These are phyloP conservation scores for Anser brachyrhynchus DNA, from an alignment of 2,113 vertebrate genomes.

Conservation along the genomic window DNA sequence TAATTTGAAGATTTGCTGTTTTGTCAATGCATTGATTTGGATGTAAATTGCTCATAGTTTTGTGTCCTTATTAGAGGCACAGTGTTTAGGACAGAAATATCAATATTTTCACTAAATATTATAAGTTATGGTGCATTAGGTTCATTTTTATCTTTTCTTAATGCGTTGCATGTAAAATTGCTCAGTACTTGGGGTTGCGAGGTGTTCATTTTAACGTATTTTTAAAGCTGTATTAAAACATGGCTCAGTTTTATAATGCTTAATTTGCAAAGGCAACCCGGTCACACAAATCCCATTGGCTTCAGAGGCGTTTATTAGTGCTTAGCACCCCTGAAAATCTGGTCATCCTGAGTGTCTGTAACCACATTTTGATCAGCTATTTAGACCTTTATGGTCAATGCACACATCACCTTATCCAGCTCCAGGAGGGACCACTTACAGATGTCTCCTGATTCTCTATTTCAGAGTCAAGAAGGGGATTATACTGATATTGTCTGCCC, in stretches of 20 bases:
- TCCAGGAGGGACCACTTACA: background rate
- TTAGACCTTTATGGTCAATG: background rate
- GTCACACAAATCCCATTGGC: background rate
- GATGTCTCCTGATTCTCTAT: background rate
- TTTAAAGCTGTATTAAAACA: background rate
- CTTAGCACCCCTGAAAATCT: background rate
- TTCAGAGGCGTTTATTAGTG: background rate
- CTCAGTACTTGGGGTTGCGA: background rate
- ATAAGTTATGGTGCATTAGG: background rate
- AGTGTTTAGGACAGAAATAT: background rate
- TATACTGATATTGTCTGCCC: background rate
- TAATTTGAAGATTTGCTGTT: background rate
- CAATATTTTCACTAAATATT: background rate
- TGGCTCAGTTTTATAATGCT: background rate
- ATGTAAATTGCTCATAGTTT: slow-evolving; percentile 9
- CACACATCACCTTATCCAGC: background rate
- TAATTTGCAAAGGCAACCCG: background rate
- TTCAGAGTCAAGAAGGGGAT: background rate
- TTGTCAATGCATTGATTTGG: slow-evolving; percentile 9
- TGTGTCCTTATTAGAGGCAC: background rate
- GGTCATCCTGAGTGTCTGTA: background rate
- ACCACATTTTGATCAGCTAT: background rate
- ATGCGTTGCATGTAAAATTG: background rate
- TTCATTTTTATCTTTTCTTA: background rate
- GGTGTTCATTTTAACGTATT: background rate